A percentile compares a stretch with the other conserved stretches of the same genome.
phyloP scores from a whole-genome alignment of 2,888 invertebrate genomes.

The Latrodectus hesperus region DNA sequence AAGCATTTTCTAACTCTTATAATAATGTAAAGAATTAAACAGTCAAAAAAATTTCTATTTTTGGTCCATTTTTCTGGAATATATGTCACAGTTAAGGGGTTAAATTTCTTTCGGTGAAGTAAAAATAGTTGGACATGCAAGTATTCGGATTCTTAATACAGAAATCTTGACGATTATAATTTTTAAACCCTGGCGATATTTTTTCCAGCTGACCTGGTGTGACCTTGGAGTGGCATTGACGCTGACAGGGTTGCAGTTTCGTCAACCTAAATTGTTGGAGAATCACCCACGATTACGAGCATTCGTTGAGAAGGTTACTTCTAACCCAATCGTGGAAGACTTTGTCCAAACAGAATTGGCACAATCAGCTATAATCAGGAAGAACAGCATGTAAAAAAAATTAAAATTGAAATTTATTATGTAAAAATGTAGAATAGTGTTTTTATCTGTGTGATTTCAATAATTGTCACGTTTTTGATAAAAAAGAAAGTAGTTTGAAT shows the following conservation, averaged over 20 bases:
- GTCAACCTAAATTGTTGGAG: slow-evolving; percentile 52
- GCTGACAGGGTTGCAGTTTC: slow-evolving; percentile 44
- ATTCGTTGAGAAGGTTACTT: slow-evolving; percentile 49
- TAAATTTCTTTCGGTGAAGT: background rate
- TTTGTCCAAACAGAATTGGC: slow-evolving; percentile 54
- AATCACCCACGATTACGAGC: slow-evolving; percentile 31
- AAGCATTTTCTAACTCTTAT: too few relatives aligned
- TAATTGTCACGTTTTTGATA: too few relatives aligned
- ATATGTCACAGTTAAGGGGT: too few relatives aligned
- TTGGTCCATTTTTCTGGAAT: too few relatives aligned
- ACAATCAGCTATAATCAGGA: slow-evolving; percentile 50
- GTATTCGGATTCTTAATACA: too few relatives aligned
- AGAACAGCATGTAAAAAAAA: slow-evolving; percentile 53
- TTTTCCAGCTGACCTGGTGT: slow-evolving; percentile 62
- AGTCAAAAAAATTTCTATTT: too few relatives aligned
- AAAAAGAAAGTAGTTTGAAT: too few relatives aligned
- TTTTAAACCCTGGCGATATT: background rate
- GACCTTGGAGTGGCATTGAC: slow-evolving; percentile 60
- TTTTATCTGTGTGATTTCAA: too few relatives aligned
- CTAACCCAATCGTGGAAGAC: slow-evolving; percentile 23
- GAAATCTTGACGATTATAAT: too few relatives aligned
- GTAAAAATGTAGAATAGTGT: too few relatives aligned
- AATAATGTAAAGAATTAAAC: too few relatives aligned
- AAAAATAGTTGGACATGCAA: background rate
- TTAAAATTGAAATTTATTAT: too few relatives aligned